These are phyloP conservation scores for Sternotherus odoratus DNA, from an alignment of 2,797 vertebrate species.

Conservation along the genomic window DNA sequence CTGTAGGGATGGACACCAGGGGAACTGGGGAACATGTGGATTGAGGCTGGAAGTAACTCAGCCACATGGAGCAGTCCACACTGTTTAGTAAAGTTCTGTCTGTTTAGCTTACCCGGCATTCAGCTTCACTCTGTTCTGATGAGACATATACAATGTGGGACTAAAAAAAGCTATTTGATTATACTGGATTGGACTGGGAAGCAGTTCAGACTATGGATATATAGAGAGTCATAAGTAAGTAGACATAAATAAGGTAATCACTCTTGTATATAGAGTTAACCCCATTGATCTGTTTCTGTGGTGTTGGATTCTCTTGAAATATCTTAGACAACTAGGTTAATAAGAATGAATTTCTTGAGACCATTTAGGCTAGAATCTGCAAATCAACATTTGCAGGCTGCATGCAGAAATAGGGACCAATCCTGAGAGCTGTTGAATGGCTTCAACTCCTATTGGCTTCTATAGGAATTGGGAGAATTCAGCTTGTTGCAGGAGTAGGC, in stretches of 20 bases:
- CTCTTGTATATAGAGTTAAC: not conserved
- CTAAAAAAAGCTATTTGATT: constrained; percentile 37
- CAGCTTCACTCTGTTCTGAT: not conserved
- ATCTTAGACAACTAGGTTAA: constrained; percentile 52
- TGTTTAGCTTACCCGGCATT: not conserved
- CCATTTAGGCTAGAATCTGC: constrained; percentile 39
- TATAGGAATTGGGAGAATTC: not conserved
- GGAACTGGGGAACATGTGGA: not conserved
- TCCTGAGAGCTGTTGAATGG: not conserved
- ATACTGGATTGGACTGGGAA: constrained; percentile 44
- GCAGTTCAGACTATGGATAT: constrained; percentile 54
- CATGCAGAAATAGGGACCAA: not conserved
- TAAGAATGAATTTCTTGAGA: constrained; percentile 62
- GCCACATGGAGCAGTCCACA: not conserved
- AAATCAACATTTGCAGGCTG: constrained; percentile 4
- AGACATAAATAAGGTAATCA: constrained; percentile 2
- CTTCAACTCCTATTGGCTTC: constrained; percentile 32
- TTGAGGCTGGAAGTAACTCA: not conserved
- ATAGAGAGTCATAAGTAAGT: constrained; percentile 36
- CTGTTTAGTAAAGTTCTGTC: not conserved
- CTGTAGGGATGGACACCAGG: not conserved
- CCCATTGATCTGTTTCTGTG: constrained; percentile 36
- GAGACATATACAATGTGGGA: not conserved
- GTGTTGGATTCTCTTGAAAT: constrained; percentile 64
- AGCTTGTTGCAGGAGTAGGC: not conserved